phyloP scores from a whole-genome alignment of 1,140 invertebrate genomes.

The Drosophila biarmipes region DNA sequence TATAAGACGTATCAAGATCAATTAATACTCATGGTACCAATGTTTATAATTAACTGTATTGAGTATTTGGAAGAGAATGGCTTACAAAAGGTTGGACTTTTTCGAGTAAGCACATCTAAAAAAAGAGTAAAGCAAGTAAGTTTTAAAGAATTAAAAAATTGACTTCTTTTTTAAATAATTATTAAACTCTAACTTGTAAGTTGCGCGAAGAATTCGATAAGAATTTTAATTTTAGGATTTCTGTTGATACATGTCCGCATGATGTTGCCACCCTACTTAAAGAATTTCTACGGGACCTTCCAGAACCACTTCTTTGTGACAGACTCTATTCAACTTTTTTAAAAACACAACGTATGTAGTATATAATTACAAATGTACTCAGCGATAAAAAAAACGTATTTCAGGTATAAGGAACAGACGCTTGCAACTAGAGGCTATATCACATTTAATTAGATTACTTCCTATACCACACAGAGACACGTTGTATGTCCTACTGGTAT shows the following conservation, averaged over 20 bases:
- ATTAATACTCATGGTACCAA: constrained; percentile 87
- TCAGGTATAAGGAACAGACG: constrained; percentile 92
- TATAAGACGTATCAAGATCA: constrained; percentile 18
- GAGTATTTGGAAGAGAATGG: constrained; percentile 92
- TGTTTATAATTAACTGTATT: constrained; percentile 91
- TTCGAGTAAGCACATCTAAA: constrained; percentile 95
- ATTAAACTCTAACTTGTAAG: constrained; percentile 85
- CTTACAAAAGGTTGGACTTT: constrained; percentile 93
- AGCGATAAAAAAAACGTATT: not conserved
- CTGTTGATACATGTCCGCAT: constrained; percentile 93
- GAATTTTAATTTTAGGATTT: constrained; percentile 91
- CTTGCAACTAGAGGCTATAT: constrained; percentile 92
- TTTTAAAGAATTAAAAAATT: not conserved
- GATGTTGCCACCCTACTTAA: constrained; percentile 97
- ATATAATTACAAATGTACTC: not conserved
- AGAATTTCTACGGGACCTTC: constrained; percentile 96
- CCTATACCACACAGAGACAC: constrained; percentile 95
- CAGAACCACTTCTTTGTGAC: constrained; percentile 95
- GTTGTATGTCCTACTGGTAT: constrained; percentile 91
- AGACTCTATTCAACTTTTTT: constrained; percentile 95
- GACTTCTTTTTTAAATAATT: not conserved
- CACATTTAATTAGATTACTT: constrained; percentile 93
- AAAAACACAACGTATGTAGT: constrained; percentile 93
- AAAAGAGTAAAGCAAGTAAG: constrained; percentile 95
- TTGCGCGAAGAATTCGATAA: constrained; percentile 95